Conservation (phyloP, 2,113 vertebrate species). For the Cololabis saira region DNA sequence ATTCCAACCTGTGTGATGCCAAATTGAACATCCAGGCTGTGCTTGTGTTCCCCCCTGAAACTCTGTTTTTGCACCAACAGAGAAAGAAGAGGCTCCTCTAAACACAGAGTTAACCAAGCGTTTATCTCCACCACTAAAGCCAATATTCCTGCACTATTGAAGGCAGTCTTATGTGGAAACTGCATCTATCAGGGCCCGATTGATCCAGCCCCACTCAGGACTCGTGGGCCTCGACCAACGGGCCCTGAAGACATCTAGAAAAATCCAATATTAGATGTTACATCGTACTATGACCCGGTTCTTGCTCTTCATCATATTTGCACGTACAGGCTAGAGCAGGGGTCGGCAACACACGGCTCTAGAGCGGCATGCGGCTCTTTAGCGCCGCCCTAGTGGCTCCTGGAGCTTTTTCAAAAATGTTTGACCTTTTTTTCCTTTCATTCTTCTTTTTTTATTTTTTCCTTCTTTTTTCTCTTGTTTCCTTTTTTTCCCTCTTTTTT, state of each 20-base stretch:
- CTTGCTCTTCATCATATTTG: constrained; percentile 4
- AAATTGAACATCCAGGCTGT: constrained; percentile 53
- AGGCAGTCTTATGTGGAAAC: constrained; percentile 40
- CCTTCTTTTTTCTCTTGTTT: too few species aligned
- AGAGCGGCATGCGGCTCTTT: too few species aligned
- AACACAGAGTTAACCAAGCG: constrained; percentile 61
- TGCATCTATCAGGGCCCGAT: constrained; percentile 45
- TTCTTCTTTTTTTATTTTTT: too few species aligned
- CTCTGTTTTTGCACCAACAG: constrained; percentile 31
- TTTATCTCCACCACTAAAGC: constrained; percentile 31
- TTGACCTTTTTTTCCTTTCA: too few species aligned
- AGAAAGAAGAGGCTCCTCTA: constrained; percentile 39
- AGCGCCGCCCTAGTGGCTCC: too few species aligned
- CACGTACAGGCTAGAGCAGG: constrained; percentile 4
- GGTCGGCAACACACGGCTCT: too few species aligned
- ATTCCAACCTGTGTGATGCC: constrained; percentile 41
- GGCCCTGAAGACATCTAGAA: constrained; percentile 42
- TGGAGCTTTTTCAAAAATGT: too few species aligned
- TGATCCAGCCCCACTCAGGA: constrained; percentile 37
- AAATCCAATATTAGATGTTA: constrained; percentile 52
- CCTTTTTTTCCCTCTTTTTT: too few species aligned
- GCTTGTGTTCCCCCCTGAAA: constrained; percentile 22
- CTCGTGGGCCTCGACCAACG: constrained; percentile 45
- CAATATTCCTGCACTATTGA: constrained; percentile 40
- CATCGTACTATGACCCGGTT: constrained; percentile 12